phyloP scores from a whole-genome alignment of 2,888 invertebrate genomes.

The Nemurella pictetii region DNA sequence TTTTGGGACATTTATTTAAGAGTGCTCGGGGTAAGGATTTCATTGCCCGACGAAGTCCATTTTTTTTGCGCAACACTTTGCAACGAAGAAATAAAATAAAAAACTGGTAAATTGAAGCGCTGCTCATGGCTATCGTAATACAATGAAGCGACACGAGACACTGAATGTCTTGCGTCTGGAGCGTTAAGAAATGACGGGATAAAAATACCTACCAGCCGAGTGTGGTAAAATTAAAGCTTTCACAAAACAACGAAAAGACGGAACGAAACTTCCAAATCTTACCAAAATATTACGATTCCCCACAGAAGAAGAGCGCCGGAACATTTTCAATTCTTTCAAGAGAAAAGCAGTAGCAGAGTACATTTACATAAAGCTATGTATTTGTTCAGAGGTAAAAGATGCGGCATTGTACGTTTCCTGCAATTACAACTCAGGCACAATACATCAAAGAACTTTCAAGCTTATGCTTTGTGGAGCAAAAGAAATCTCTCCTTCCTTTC shows the following conservation, averaged over 20 bases:
- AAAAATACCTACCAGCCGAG: not conserved
- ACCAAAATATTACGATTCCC: not conserved
- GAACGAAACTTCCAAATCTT: not conserved
- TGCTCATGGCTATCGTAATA: no score
- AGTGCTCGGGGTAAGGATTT: no score
- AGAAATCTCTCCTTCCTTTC: not conserved
- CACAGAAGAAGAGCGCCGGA: not conserved
- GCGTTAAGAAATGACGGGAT: no score
- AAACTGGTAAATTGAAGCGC: no score
- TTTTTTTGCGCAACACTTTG: no score
- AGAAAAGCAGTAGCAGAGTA: not conserved
- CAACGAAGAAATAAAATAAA: no score
- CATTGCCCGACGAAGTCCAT: no score
- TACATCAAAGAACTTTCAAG: not conserved
- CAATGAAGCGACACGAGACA: no score
- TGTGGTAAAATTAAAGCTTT: not conserved
- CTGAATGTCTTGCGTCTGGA: no score
- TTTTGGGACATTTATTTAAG: no score
- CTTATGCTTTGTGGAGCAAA: not conserved
- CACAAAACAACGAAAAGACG: not conserved
- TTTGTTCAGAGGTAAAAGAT: not conserved
- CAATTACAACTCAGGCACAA: not conserved
- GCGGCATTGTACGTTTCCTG: not conserved
- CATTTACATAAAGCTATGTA: no score
- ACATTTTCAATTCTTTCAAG: not conserved